phyloP scores from a whole-genome alignment of 2,888 invertebrate species.

The Eustalomyia histrio region DNA sequence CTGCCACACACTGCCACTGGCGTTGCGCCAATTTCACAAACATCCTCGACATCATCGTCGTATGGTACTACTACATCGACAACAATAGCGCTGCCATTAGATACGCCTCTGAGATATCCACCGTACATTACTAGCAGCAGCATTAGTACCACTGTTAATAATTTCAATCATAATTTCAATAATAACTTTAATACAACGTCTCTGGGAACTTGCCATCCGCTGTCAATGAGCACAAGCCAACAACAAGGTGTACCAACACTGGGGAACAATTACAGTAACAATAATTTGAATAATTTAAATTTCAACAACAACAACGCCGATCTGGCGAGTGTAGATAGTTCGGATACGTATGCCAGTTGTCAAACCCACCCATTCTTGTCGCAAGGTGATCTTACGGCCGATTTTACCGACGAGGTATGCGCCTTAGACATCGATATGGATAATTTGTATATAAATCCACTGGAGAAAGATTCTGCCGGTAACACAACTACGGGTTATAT shows the following conservation, averaged over 20 bases:
- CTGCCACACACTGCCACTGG: slow-evolving; percentile 67
- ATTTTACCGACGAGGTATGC: slow-evolving; percentile 79
- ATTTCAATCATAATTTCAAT: slow-evolving; percentile 78
- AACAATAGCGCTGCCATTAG: slow-evolving; percentile 78
- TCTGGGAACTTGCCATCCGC: slow-evolving; percentile 69
- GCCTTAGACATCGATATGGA: slow-evolving; percentile 83
- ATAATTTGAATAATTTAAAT: slow-evolving; percentile 76
- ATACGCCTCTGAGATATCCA: slow-evolving; percentile 75
- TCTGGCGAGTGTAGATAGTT: slow-evolving; percentile 85
- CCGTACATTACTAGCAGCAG: slow-evolving; percentile 71
- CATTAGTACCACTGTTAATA: slow-evolving; percentile 68
- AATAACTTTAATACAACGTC: slow-evolving; percentile 77
- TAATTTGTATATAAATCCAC: slow-evolving; percentile 93
- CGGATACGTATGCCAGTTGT: slow-evolving; percentile 97
- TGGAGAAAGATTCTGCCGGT: slow-evolving; percentile 82
- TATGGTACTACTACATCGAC: slow-evolving; percentile 78
- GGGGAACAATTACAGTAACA: slow-evolving; percentile 71
- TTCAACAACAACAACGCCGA: slow-evolving; percentile 80
- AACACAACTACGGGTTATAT: slow-evolving; percentile 72
- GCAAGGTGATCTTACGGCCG: slow-evolving; percentile 86
- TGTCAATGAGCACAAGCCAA: slow-evolving; percentile 68
- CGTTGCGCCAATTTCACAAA: slow-evolving; percentile 72
- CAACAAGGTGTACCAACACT: slow-evolving; percentile 68
- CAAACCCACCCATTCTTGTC: slow-evolving; percentile 96
- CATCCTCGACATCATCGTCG: slow-evolving; percentile 76